Conservation (phyloP, 92 coral and sea anemone species). For the Virgularia gustaviana region DNA sequence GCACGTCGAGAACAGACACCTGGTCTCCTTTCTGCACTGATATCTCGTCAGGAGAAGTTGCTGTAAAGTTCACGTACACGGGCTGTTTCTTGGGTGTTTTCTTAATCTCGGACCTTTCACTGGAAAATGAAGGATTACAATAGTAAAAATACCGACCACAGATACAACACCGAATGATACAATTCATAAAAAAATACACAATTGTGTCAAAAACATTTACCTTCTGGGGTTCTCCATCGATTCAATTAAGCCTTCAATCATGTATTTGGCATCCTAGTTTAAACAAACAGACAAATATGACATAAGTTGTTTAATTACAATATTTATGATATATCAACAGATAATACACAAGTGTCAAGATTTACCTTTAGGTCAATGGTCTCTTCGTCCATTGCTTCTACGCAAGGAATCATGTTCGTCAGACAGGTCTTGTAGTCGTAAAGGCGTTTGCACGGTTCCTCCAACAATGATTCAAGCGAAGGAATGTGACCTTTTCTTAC, state of each 20-base stretch:
- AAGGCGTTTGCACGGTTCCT: slow-evolving; percentile 78
- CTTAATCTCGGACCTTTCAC: slow-evolving; percentile 5
- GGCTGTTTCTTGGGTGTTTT: slow-evolving; percentile 1
- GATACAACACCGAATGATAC: neutral
- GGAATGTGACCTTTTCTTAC: slow-evolving; percentile 44
- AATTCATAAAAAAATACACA: too few relatives aligned
- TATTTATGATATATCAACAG: neutral
- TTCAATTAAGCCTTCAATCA: slow-evolving; percentile 4
- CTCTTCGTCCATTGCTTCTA: slow-evolving; percentile 61
- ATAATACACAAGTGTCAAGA: neutral
- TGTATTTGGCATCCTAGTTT: slow-evolving; percentile 31
- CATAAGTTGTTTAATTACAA: neutral
- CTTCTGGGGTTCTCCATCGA: slow-evolving; percentile 28
- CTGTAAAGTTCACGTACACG: slow-evolving; percentile 21
- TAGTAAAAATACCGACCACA: neutral
- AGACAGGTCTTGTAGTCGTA: slow-evolving; percentile 73
- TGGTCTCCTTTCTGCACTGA: slow-evolving; percentile 24
- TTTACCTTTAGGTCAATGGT: slow-evolving; percentile 71
- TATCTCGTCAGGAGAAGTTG: slow-evolving; percentile 18
- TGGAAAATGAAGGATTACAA: too few relatives aligned
- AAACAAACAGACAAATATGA: neutral
- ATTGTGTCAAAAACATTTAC: slow-evolving; percentile 2
- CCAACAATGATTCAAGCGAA: slow-evolving; percentile 70
- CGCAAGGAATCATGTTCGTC: slow-evolving; percentile 62
- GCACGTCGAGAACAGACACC: slow-evolving; percentile 28